Evolutionary conservation across 2,113 vertebrate species (phyloP).

Genomic region (Nettapus auritus): DNA sequence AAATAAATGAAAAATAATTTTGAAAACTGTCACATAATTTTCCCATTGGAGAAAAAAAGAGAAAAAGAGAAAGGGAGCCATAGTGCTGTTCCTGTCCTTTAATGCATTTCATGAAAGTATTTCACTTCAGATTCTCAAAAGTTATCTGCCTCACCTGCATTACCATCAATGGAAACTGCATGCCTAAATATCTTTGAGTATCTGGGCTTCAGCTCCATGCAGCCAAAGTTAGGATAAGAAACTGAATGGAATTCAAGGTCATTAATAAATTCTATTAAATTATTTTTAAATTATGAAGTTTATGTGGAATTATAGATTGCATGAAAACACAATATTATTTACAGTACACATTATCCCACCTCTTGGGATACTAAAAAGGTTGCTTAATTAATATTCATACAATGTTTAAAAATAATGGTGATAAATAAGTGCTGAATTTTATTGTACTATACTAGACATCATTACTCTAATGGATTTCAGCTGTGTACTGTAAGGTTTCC

Average conservation of each 20-base stretch:
- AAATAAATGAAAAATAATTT: constrained; percentile 37
- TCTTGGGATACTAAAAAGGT: neutral
- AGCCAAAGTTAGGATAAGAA: neutral
- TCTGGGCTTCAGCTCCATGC: neutral
- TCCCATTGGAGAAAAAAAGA: neutral
- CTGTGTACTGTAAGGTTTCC: neutral
- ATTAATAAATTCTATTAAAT: neutral
- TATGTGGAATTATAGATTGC: neutral
- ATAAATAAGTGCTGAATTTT: neutral
- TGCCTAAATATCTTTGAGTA: neutral
- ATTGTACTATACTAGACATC: neutral
- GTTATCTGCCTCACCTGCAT: neutral
- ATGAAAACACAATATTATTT: neutral
- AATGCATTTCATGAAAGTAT: neutral
- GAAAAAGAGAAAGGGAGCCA: neutral
- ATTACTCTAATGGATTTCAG: neutral
- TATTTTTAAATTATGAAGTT: neutral
- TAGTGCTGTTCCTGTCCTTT: neutral
- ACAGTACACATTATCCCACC: neutral
- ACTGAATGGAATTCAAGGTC: neutral
- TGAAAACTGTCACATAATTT: constrained; percentile 5
- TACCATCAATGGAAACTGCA: neutral
- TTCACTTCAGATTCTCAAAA: neutral
- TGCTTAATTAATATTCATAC: neutral
- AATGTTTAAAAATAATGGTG: neutral